Conservation (phyloP, 2,113 vertebrate genomes). For the Nothocercus julius region DNA sequence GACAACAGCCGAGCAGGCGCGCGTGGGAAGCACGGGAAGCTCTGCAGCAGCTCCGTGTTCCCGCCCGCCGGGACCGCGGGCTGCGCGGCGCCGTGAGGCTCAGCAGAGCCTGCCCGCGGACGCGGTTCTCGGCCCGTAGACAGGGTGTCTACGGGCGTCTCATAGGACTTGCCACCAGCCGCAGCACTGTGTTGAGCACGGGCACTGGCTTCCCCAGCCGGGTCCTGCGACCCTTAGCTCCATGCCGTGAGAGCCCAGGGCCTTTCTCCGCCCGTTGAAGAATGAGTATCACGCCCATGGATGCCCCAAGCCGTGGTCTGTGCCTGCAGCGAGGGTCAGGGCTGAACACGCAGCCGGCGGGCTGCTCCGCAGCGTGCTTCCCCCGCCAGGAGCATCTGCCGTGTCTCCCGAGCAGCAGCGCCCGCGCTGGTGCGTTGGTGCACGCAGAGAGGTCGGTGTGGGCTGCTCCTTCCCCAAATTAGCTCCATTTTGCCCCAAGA, state of each 20-base stretch:
- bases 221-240: too few relatives aligned
- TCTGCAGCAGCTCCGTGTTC: too few relatives aligned
- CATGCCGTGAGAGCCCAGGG: background rate
- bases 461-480: background rate
- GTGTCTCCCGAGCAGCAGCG: background rate
- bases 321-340: background rate
- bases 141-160: too few relatives aligned
- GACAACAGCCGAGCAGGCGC: background rate
- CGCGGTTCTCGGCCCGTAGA: too few relatives aligned
- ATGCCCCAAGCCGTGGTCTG: too few relatives aligned
- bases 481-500: background rate
- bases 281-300: background rate
- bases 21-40: background rate
- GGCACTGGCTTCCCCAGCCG: too few relatives aligned
- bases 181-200: too few relatives aligned
- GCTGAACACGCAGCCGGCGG: background rate
- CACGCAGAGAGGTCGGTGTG: background rate
- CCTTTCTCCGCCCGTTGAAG: background rate
- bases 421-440: background rate
- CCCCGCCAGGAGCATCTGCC: background rate
- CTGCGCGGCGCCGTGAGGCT: too few relatives aligned
- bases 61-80: too few relatives aligned
- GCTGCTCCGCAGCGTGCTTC: background rate
- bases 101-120: too few relatives aligned
- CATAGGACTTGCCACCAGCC: too few relatives aligned